Evolutionary conservation across 1,140 invertebrate genomes (phyloP).

Genomic region (Sitodiplosis mosellana): DNA sequence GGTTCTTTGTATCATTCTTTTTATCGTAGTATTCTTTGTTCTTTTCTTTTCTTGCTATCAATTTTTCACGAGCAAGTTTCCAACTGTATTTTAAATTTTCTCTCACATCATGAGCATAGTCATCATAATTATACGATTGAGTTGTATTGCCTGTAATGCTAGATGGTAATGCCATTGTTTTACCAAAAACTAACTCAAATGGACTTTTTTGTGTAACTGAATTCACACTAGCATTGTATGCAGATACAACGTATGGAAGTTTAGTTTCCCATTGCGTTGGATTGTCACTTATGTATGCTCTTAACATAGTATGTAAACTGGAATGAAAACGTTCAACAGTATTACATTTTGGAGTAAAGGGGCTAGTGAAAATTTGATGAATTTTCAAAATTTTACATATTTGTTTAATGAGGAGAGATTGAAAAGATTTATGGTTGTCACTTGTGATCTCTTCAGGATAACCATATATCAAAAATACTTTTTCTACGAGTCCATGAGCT

Average conservation of each 20-base stretch:
- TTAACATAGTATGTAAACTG: background rate
- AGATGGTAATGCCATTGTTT: constrained; percentile 3
- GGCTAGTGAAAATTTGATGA: background rate
- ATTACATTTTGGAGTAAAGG: background rate
- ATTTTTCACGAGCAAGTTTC: background rate
- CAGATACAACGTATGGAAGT: constrained; percentile 1
- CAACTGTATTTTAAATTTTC: constrained; percentile 3
- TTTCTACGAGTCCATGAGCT: background rate
- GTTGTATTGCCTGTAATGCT: background rate
- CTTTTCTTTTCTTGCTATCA: background rate
- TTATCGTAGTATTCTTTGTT: background rate
- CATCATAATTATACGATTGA: constrained; percentile 5
- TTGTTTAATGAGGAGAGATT: background rate
- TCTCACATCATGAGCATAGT: constrained; percentile 6
- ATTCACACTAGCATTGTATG: background rate
- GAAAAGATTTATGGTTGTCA: background rate
- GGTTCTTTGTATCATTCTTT: background rate
- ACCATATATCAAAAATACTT: background rate
- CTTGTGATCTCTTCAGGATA: background rate
- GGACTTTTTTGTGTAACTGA: constrained; percentile 5
- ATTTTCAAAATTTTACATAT: background rate
- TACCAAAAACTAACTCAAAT: constrained; percentile 8
- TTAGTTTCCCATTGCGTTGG: constrained; percentile 2
- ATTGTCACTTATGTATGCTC: background rate
- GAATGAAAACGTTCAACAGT: background rate